Conservation (phyloP, 1,140 invertebrate genomes). For the Cherax destructor region DNA sequence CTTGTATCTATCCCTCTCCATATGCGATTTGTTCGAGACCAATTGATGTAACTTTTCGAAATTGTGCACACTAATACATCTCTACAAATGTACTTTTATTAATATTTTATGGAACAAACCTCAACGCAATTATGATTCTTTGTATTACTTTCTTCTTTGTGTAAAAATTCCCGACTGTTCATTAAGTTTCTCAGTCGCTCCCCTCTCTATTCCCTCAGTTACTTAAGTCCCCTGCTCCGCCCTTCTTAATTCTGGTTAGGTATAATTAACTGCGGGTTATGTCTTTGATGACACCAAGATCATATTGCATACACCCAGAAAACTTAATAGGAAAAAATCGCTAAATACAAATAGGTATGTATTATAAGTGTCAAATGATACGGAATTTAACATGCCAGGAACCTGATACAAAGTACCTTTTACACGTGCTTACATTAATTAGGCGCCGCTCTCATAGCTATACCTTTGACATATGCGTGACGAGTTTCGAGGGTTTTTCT, state of each 20-base stretch:
- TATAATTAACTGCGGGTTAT: not conserved
- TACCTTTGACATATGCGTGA: too few species aligned
- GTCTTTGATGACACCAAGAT: not conserved
- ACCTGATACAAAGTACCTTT: not conserved
- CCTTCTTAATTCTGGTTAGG: not conserved
- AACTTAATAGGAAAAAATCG: too few species aligned
- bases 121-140: too few species aligned
- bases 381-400: not conserved
- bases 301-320: too few species aligned
- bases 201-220: not conserved
- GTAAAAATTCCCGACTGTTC: not conserved
- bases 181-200: not conserved
- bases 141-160: not conserved
- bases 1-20: not conserved
- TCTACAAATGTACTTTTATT: too few species aligned
- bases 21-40: not conserved
- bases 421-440: conserved; percentile 1
- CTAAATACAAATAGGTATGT: not conserved
- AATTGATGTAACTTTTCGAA: not conserved
- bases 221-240: not conserved
- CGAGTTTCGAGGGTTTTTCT: too few species aligned
- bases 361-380: not conserved
- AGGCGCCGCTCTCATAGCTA: not conserved
- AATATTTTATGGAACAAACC: too few species aligned
- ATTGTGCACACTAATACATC: too few species aligned